phyloP scores from a whole-genome alignment of 92 coral and sea anemone species.

The Micromussa lordhowensis region DNA sequence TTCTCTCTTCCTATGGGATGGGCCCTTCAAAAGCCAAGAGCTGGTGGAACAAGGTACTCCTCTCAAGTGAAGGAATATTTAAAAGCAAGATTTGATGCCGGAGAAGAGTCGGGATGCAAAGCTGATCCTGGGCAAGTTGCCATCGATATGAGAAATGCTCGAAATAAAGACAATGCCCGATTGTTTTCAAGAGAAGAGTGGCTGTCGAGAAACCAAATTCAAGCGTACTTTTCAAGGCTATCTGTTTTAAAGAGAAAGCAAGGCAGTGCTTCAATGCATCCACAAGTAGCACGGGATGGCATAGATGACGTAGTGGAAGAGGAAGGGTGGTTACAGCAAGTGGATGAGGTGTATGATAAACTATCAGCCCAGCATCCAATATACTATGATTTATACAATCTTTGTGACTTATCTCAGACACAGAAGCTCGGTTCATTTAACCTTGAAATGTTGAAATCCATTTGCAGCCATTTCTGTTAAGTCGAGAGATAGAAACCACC shows the following conservation, averaged over 20 bases:
- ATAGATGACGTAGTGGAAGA: conserved; percentile 34
- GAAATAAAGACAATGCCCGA: conserved; percentile 27
- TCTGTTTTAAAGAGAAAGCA: conserved; percentile 38
- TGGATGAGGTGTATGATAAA: conserved; percentile 31
- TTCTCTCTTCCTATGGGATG: conserved; percentile 52
- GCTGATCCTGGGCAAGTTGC: conserved; percentile 40
- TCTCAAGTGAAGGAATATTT: conserved; percentile 36
- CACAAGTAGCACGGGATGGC: not conserved
- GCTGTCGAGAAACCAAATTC: conserved; percentile 42
- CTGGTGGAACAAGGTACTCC: conserved; percentile 41
- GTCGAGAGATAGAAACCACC: conserved; percentile 20
- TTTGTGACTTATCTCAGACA: no score
- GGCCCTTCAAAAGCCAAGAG: conserved; percentile 55
- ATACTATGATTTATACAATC: no score
- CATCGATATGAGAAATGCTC: conserved; percentile 43
- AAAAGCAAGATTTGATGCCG: conserved; percentile 47
- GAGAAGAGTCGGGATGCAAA: conserved; percentile 46
- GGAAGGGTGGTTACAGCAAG: conserved; percentile 11
- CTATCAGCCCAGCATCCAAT: conserved; percentile 30
- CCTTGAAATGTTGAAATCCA: conserved; percentile 36
- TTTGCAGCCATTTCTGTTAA: conserved; percentile 40
- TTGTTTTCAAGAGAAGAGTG: conserved; percentile 40
- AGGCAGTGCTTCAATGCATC: not conserved
- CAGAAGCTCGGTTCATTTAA: no score
- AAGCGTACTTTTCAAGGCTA: conserved; percentile 40